These are phyloP conservation scores for Melanchra persicariae DNA, from an alignment of 2,888 invertebrate genomes.

Conservation along the genomic window DNA sequence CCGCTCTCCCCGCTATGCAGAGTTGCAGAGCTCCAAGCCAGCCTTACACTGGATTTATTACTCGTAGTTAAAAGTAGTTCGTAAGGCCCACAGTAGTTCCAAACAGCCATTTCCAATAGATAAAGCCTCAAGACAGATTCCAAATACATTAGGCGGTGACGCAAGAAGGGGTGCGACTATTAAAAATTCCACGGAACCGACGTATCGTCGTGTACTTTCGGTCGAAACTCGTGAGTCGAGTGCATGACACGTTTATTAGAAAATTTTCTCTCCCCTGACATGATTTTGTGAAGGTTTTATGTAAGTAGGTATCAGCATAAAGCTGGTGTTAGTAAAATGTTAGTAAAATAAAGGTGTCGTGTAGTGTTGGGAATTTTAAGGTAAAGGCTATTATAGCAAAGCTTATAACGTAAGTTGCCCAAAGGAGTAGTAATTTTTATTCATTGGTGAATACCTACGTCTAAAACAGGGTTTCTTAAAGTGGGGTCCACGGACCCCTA, in stretches of 20 bases:
- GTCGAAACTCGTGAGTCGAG: constrained; percentile 73
- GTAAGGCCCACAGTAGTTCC: constrained; percentile 87
- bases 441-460: too few relatives aligned
- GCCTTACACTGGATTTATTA: constrained; percentile 88
- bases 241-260: constrained; percentile 85
- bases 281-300: constrained; percentile 63
- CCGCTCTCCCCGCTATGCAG: constrained; percentile 81
- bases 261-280: constrained; percentile 72
- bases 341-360: constrained; percentile 48
- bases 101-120: constrained; percentile 90
- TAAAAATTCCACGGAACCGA: constrained; percentile 86
- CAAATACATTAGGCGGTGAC: constrained; percentile 89
- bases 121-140: constrained; percentile 88
- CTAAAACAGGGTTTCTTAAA: too few relatives aligned
- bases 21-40: constrained; percentile 80
- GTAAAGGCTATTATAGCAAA: background rate
- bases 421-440: too few relatives aligned
- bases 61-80: constrained; percentile 89
- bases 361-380: constrained; percentile 26
- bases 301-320: constrained; percentile 62
- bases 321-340: constrained; percentile 48
- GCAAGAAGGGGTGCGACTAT: constrained; percentile 83
- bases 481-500: too few relatives aligned
- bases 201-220: constrained; percentile 76
- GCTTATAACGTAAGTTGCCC: background rate